Conservation (phyloP, 2,113 vertebrate species). For the Sclerurus mexicanus region DNA sequence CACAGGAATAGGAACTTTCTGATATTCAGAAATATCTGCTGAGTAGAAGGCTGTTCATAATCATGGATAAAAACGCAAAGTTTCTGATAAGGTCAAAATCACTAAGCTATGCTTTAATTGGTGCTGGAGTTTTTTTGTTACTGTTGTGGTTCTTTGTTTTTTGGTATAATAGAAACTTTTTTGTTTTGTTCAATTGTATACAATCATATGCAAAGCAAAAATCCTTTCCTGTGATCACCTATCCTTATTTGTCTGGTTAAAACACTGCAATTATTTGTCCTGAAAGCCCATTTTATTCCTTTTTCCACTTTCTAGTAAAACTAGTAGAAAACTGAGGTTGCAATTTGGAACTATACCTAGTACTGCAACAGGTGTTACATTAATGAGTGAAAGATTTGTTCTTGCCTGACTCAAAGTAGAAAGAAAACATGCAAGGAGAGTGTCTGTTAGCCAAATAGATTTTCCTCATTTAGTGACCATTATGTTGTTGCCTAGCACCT, state of each 20-base stretch:
- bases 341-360: background rate
- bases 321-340: background rate
- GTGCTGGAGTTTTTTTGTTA: too few relatives aligned
- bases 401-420: background rate
- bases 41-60: background rate
- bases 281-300: background rate
- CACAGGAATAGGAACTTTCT: background rate
- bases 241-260: background rate
- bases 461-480: background rate
- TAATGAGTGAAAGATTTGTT: background rate
- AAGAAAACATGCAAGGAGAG: background rate
- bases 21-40: background rate
- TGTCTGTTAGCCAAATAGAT: background rate
- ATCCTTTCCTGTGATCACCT: fast-evolving
- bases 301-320: background rate
- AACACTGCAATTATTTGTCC: background rate
- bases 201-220: background rate
- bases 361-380: background rate
- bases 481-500: background rate
- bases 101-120: background rate
- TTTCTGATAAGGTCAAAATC: background rate
- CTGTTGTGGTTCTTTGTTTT: too few relatives aligned
- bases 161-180: background rate
- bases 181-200: background rate
- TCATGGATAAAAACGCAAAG: background rate